These are phyloP conservation scores for Choristoneura rosaceana DNA, from an alignment of 2,888 invertebrate species.

Conservation along the genomic window DNA sequence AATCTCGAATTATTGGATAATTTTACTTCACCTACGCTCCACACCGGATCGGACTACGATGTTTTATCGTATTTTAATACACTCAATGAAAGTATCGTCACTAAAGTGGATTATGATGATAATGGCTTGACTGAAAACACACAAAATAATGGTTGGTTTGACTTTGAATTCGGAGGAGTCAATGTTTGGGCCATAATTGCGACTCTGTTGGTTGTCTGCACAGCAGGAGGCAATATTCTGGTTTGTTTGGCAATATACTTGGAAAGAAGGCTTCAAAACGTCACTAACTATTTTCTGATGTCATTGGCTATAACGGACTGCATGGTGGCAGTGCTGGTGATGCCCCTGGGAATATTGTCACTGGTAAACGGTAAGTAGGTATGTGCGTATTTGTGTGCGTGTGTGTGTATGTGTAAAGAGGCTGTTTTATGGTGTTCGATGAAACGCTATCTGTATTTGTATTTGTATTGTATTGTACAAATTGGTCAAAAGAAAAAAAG, in stretches of 20 bases:
- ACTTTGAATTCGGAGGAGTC: constrained; percentile 53
- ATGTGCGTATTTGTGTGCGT: no score
- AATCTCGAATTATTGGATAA: constrained; percentile 12
- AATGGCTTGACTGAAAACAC: constrained; percentile 51
- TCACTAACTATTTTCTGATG: constrained; percentile 98
- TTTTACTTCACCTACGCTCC: constrained; percentile 17
- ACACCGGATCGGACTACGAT: constrained; percentile 23
- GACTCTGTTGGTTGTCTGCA: constrained; percentile 91
- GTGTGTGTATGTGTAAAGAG: no score
- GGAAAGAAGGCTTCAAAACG: constrained; percentile 97
- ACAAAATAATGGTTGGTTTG: constrained; percentile 53
- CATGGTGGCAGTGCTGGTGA: constrained; percentile 96
- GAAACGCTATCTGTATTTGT: no score
- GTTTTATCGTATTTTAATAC: constrained; percentile 13
- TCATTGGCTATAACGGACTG: constrained; percentile 98
- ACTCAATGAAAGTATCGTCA: constrained; percentile 23
- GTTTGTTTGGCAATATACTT: constrained; percentile 97
- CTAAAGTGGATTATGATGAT: constrained; percentile 20
- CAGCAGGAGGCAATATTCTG: constrained; percentile 96
- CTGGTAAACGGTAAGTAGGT: constrained; percentile 91
- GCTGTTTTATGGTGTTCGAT: no score
- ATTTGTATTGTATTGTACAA: no score
- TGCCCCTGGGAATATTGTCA: constrained; percentile 96
- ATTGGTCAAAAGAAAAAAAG: no score
- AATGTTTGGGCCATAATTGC: constrained; percentile 93